Evolutionary conservation across 2,113 vertebrate genomes (phyloP).

Genomic region (Austrofundulus limnaeus): DNA sequence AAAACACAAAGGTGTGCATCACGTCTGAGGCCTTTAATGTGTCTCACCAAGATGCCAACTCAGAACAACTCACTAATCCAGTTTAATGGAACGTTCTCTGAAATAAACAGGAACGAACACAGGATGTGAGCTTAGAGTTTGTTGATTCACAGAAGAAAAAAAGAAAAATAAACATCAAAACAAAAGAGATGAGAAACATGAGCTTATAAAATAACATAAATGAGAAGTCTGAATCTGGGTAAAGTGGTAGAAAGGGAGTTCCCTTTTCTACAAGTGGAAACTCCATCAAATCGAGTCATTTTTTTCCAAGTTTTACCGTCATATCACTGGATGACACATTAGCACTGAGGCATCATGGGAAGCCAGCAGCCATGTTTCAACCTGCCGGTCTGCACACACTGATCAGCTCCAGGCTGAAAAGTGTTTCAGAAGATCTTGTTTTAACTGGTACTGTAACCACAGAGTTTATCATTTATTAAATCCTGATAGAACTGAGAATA

Average conservation of each 20-base stretch:
- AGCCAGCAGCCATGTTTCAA: too few species aligned
- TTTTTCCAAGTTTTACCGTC: too few species aligned
- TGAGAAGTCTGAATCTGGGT: too few species aligned
- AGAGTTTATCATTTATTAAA: neutral
- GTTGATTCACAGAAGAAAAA: neutral
- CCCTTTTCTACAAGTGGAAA: too few species aligned
- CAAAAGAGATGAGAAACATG: too few species aligned
- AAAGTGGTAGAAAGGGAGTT: too few species aligned
- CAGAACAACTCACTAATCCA: neutral
- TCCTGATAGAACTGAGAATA: neutral
- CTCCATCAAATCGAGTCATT: too few species aligned
- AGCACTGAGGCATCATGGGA: too few species aligned
- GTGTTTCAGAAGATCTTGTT: neutral
- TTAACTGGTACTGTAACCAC: neutral
- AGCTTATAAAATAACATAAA: too few species aligned
- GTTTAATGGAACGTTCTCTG: slow-evolving; percentile 4
- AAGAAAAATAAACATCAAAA: too few species aligned
- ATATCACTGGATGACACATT: too few species aligned
- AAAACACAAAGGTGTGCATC: too few species aligned
- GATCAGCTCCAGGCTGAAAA: neutral
- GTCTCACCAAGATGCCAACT: neutral
- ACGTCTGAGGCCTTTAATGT: neutral
- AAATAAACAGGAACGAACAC: slow-evolving; percentile 3
- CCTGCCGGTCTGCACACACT: neutral
- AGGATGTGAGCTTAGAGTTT: neutral